phyloP scores from a whole-genome alignment of 2,888 invertebrate species.

The Orgyia antiqua region DNA sequence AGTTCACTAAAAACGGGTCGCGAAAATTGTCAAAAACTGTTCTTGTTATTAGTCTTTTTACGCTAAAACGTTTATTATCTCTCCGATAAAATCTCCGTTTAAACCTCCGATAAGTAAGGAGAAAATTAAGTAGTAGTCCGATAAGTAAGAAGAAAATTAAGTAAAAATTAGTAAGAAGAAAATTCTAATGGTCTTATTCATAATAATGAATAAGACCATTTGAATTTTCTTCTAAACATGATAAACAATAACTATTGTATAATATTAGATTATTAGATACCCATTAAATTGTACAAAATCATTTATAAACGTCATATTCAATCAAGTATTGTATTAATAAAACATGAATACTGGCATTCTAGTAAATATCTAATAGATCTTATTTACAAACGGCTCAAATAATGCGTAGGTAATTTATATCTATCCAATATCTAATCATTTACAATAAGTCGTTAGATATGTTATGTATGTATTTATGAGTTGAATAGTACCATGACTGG shows the following conservation, averaged over 20 bases:
- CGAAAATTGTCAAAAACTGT: too few species aligned
- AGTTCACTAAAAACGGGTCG: too few species aligned
- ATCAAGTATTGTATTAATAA: conserved; percentile 38
- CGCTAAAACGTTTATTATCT: too few species aligned
- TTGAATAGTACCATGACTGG: conserved; percentile 43
- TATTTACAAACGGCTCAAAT: conserved; percentile 19
- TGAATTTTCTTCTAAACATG: background rate
- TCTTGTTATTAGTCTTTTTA: too few species aligned
- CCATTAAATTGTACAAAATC: conserved; percentile 26
- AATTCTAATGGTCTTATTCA: too few species aligned
- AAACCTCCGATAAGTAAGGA: too few species aligned
- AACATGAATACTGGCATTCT: conserved; percentile 20
- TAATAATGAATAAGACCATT: too few species aligned
- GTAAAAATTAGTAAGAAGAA: too few species aligned
- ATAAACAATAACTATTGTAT: conserved; percentile 21
- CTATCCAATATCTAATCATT: conserved; percentile 25
- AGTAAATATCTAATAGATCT: conserved; percentile 25
- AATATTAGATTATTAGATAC: conserved; percentile 24
- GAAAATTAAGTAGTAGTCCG: too few species aligned
- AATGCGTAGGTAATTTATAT: conserved; percentile 27
- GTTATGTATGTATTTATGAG: conserved; percentile 18
- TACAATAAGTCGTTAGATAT: conserved; percentile 25
- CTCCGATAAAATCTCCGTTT: too few species aligned
- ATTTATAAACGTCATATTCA: conserved; percentile 41
- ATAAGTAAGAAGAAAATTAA: too few species aligned